phyloP scores from a whole-genome alignment of 2,113 vertebrate genomes.

The Pangasianodon hypophthalmus region DNA sequence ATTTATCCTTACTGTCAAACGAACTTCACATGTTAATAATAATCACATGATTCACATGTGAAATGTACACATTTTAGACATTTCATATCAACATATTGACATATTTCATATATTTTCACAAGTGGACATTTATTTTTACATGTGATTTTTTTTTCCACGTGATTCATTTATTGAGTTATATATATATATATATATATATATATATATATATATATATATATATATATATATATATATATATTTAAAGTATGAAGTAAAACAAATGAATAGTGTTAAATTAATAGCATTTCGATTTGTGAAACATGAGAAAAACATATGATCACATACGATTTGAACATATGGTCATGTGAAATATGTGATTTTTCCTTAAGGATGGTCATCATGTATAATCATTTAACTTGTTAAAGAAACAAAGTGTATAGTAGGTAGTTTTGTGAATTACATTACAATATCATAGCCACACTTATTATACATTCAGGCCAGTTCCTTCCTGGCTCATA shows the following conservation, averaged over 20 bases:
- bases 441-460: slow-evolving; percentile 1
- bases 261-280: not conserved
- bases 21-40: not conserved
- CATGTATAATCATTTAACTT: not conserved
- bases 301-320: not conserved
- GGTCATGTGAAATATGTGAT: not conserved
- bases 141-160: not conserved
- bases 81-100: too few species aligned
- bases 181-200: too few species aligned
- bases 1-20: not conserved
- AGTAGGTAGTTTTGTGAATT: not conserved
- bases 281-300: not conserved
- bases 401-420: not conserved
- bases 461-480: not conserved
- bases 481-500: slow-evolving; percentile 22
- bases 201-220: too few species aligned
- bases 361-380: not conserved
- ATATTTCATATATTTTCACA: not conserved
- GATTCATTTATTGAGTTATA: not conserved
- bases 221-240: too few species aligned
- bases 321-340: not conserved
- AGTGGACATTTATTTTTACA: not conserved
- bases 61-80: not conserved
- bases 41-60: not conserved
- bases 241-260: too few species aligned